Evolutionary conservation across 2,888 invertebrate species (phyloP).

Genomic region (Seira sanloemensis): DNA sequence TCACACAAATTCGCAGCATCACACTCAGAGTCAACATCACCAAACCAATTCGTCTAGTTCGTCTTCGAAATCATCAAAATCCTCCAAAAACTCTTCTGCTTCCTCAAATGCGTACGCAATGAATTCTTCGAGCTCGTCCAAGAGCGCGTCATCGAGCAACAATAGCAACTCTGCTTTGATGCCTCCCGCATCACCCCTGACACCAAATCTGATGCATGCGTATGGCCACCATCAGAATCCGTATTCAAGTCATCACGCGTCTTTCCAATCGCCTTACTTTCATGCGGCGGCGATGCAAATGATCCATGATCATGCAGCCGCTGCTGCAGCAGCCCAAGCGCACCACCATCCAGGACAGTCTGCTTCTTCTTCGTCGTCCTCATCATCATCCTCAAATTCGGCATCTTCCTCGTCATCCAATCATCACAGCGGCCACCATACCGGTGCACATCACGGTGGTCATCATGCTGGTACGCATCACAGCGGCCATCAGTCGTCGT

Average conservation of each 20-base stretch:
- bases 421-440: not conserved
- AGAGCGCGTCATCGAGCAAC: not conserved
- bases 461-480: not conserved
- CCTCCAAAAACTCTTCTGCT: conserved; percentile 44
- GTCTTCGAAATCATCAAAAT: conserved; percentile 43
- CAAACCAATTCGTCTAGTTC: conserved; percentile 4
- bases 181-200: conserved; percentile 51
- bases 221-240: conserved; percentile 42
- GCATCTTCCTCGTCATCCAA: not conserved
- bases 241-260: conserved; percentile 25
- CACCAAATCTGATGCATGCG: conserved; percentile 42
- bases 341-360: conserved; percentile 46
- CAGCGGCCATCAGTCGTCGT: not conserved
- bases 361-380: not conserved
- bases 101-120: conserved; percentile 9
- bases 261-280: conserved; percentile 40
- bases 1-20: conserved; percentile 30
- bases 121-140: conserved; percentile 1
- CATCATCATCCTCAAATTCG: not conserved
- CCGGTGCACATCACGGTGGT: not conserved
- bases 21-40: conserved; percentile 21
- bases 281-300: conserved; percentile 49
- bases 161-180: conserved; percentile 13
- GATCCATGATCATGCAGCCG: conserved; percentile 43
- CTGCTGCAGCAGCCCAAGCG: conserved; percentile 21